Percentiles rank a stretch among this genome's conserved stretches.
phyloP scores from a whole-genome alignment of 2,113 vertebrate species.

The Leiothrix lutea region DNA sequence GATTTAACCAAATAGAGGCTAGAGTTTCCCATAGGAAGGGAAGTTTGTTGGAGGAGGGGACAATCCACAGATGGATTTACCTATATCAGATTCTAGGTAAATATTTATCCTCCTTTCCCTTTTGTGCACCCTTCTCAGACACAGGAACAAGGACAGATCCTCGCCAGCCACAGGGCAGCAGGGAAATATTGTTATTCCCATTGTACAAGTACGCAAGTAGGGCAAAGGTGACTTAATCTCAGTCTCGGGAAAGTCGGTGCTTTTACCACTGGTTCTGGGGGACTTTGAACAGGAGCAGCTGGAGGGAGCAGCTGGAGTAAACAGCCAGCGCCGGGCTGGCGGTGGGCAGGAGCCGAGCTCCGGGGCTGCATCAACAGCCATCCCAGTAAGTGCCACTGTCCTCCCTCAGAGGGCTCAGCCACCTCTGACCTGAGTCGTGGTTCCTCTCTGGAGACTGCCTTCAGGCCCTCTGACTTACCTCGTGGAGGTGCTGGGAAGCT shows the following conservation, averaged over 20 bases:
- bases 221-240: background rate
- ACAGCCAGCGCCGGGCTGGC: background rate
- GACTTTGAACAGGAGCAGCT: background rate
- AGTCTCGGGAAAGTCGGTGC: background rate
- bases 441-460: background rate
- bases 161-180: accelerated
- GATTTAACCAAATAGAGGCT: conserved; percentile 44
- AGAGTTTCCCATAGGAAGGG: background rate
- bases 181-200: background rate
- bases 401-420: accelerated
- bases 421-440: accelerated
- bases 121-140: background rate
- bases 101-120: conserved; percentile 53
- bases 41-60: background rate
- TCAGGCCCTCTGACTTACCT: background rate
- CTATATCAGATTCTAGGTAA: conserved; percentile 21
- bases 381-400: accelerated
- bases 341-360: background rate
- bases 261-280: background rate
- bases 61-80: background rate
- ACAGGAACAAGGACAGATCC: background rate
- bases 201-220: background rate
- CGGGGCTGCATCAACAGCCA: background rate
- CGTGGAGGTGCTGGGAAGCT: background rate
- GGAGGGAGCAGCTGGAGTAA: background rate